phyloP scores from a whole-genome alignment of 2,888 invertebrate genomes.

The Leptinotarsa tumamoca region DNA sequence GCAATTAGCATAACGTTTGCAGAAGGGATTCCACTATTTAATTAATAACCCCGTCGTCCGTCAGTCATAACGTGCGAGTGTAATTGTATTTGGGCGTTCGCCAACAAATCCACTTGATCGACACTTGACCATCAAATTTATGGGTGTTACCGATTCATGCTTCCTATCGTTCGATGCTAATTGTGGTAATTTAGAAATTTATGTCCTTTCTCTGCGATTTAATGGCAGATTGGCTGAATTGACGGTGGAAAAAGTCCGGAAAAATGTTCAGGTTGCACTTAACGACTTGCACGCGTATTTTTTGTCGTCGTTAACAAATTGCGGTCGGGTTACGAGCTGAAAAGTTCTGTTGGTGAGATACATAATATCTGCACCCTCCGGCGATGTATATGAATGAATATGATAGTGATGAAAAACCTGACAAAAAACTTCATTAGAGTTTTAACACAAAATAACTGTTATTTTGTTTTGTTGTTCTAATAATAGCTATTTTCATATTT shows the following conservation, averaged over 20 bases:
- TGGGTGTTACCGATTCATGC: constrained; percentile 54
- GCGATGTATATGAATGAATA: too few relatives aligned
- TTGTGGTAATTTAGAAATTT: constrained; percentile 58
- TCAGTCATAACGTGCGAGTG: constrained; percentile 46
- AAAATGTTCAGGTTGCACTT: constrained; percentile 36
- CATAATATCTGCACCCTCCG: background rate
- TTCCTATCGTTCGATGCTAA: constrained; percentile 55
- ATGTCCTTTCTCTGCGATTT: constrained; percentile 52
- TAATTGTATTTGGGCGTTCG: constrained; percentile 44
- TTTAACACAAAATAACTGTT: too few relatives aligned
- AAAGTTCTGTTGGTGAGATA: background rate
- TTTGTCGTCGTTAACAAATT: constrained; percentile 25
- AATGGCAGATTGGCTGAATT: constrained; percentile 46
- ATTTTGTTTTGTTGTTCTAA: too few relatives aligned
- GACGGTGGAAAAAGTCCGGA: constrained; percentile 33
- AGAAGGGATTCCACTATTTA: constrained; percentile 35
- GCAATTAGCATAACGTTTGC: constrained; percentile 48
- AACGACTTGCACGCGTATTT: constrained; percentile 37
- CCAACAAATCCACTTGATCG: constrained; percentile 55
- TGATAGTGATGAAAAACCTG: too few relatives aligned
- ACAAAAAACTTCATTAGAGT: too few relatives aligned
- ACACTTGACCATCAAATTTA: constrained; percentile 58
- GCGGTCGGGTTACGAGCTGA: background rate
- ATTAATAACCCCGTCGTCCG: constrained; percentile 49
- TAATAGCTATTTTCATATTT: too few relatives aligned